Percentiles rank a stretch among this genome's conserved stretches.
Conservation (phyloP, 2,797 vertebrate species). For the Bryconaethiops microstoma region DNA sequence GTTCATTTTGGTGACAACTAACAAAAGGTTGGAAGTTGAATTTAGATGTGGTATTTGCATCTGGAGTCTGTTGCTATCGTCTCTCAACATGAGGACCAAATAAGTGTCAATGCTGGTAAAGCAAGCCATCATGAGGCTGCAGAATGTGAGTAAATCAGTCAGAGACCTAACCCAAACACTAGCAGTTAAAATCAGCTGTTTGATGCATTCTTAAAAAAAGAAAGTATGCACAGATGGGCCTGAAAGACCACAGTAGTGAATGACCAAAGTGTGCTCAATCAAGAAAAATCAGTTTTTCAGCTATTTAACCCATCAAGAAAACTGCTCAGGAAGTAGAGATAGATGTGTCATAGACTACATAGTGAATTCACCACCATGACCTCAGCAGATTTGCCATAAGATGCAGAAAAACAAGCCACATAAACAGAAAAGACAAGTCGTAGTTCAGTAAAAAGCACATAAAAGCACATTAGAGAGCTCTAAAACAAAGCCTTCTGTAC, state of each 20-base stretch:
- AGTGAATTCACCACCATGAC: neutral
- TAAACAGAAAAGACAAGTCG: neutral
- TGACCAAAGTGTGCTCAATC: neutral
- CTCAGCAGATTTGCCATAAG: neutral
- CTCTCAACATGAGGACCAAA: neutral
- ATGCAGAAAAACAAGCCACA: neutral
- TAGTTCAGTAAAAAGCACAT: neutral
- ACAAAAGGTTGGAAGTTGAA: neutral
- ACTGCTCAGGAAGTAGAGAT: neutral
- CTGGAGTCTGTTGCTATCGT: neutral
- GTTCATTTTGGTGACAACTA: neutral
- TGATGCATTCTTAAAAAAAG: neutral
- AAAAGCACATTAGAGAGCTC: neutral
- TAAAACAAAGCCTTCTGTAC: neutral
- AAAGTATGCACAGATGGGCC: neutral
- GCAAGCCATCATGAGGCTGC: neutral
- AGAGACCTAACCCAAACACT: neutral
- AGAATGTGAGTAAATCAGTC: slow-evolving; percentile 8
- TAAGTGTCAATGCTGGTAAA: neutral
- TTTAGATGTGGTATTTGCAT: neutral
- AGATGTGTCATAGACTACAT: neutral
- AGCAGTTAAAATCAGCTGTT: neutral
- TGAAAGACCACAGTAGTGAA: slow-evolving; percentile 19
- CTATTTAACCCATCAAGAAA: neutral
- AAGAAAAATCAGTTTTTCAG: neutral